Evolutionary conservation across 2,888 invertebrate species (phyloP).

Genomic region (Prenolepis imparis): DNA sequence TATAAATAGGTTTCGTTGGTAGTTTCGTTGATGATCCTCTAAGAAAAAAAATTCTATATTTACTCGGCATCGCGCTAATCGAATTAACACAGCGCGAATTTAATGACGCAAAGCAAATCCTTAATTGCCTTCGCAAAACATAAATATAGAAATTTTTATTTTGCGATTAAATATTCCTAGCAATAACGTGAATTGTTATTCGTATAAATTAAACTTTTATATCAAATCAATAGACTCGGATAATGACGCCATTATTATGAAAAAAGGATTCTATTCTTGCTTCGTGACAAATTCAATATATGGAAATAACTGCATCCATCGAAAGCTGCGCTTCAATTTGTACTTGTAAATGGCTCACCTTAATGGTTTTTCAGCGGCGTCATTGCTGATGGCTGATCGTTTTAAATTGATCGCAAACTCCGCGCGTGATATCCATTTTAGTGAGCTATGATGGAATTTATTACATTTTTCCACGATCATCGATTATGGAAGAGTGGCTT

Average conservation of each 20-base stretch:
- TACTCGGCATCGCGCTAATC: background rate
- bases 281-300: conserved; percentile 39
- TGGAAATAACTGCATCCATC: conserved; percentile 23
- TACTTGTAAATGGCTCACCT: conserved; percentile 45
- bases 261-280: background rate
- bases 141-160: background rate
- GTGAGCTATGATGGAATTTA: conserved; percentile 22
- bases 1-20: background rate
- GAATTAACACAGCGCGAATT: background rate
- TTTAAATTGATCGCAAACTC: conserved; percentile 38
- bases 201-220: background rate
- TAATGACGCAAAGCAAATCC: background rate
- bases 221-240: background rate
- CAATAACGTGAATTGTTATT: background rate
- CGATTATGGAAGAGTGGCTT: conserved; percentile 22
- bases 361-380: conserved; percentile 39
- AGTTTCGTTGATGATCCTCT: background rate
- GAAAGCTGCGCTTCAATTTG: conserved; percentile 40
- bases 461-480: conserved; percentile 37
- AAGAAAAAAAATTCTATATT: background rate
- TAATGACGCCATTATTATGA: background rate
- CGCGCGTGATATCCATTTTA: conserved; percentile 45
- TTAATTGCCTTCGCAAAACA: background rate
- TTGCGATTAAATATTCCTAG: background rate
- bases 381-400: conserved; percentile 22